Evolutionary conservation across 1,140 invertebrate genomes (phyloP).

Genomic region (Camponotus vicinus): DNA sequence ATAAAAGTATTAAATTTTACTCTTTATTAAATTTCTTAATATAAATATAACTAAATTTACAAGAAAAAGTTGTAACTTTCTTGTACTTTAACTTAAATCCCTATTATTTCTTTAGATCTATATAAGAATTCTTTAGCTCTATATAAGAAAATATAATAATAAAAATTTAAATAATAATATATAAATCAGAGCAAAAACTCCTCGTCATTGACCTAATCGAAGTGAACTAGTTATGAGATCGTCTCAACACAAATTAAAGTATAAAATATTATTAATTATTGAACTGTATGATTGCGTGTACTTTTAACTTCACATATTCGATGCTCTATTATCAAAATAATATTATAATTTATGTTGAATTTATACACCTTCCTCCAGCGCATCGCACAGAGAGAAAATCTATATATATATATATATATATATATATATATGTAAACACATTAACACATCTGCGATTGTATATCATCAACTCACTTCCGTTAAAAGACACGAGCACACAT

Average conservation of each 20-base stretch:
- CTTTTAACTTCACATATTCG: not conserved
- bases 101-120: too few relatives aligned
- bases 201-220: not conserved
- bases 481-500: conserved; percentile 31
- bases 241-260: conserved; percentile 5
- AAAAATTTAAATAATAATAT: not conserved
- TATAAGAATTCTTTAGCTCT: not conserved
- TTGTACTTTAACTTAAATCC: too few relatives aligned
- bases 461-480: conserved; percentile 25
- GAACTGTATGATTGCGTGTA: conserved; percentile 11
- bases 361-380: conserved; percentile 46
- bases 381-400: conserved; percentile 26
- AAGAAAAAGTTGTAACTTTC: not conserved
- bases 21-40: not conserved
- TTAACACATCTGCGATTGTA: not conserved
- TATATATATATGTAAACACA: conserved; percentile 11
- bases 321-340: conserved; percentile 30
- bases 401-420: conserved; percentile 4
- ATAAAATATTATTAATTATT: not conserved
- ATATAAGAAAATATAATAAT: not conserved
- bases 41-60: not conserved
- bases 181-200: conserved; percentile 24
- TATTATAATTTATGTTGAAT: not conserved
- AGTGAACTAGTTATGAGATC: conserved; percentile 14
- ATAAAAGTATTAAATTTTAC: not conserved